Evolutionary conservation across 2,113 vertebrate species (phyloP).

Genomic region (Pagrus major): DNA sequence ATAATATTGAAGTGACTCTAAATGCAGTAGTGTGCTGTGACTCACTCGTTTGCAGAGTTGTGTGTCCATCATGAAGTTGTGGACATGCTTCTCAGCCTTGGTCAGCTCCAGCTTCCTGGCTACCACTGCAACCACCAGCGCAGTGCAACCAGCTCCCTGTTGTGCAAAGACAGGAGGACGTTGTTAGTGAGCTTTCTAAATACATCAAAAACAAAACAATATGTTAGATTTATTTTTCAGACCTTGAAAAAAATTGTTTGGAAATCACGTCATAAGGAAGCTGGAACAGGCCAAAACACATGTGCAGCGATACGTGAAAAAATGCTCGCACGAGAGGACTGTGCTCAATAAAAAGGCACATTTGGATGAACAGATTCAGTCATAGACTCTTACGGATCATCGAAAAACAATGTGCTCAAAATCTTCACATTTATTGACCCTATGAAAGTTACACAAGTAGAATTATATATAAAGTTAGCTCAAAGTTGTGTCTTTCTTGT

Average conservation of each 20-base stretch:
- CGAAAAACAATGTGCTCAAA: neutral
- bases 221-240: too few species aligned
- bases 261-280: too few species aligned
- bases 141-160: slow-evolving; percentile 96
- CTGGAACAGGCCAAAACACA: too few species aligned
- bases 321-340: neutral
- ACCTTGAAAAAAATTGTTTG: too few species aligned
- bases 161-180: slow-evolving; percentile 40
- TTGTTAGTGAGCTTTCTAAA: neutral
- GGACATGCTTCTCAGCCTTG: slow-evolving; percentile 97
- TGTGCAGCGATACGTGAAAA: neutral
- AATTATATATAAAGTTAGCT: neutral
- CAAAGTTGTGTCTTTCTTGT: neutral
- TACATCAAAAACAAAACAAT: too few species aligned
- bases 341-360: neutral
- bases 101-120: slow-evolving; percentile 96
- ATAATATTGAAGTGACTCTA: neutral
- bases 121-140: slow-evolving; percentile 94
- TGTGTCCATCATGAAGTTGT: slow-evolving; percentile 99
- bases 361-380: neutral
- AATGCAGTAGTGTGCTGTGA: slow-evolving; percentile 4
- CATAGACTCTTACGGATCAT: neutral
- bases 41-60: slow-evolving; percentile 97
- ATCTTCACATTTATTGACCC: neutral
- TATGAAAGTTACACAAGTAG: neutral